phyloP scores from a whole-genome alignment of 2,888 invertebrate species.

The Trissolcus brochymenae region DNA sequence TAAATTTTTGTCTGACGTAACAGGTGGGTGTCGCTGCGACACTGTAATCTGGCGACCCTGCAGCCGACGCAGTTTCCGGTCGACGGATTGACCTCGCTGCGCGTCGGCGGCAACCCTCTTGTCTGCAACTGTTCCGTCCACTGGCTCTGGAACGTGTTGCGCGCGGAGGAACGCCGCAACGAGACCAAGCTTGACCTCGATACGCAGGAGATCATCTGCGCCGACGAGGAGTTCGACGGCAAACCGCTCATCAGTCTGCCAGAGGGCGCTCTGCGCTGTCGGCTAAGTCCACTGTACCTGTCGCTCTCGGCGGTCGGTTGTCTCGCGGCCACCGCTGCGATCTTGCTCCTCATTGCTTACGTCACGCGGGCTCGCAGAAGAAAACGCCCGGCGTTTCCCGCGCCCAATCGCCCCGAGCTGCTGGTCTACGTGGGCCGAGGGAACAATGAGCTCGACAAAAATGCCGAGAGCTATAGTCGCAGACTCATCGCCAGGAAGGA shows the following conservation, averaged over 20 bases:
- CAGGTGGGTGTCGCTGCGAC: conserved; percentile 83
- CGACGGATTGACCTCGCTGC: conserved; percentile 85
- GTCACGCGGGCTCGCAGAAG: conserved; percentile 69
- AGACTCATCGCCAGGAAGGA: conserved; percentile 69
- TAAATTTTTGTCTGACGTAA: conserved; percentile 36
- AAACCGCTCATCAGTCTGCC: conserved; percentile 70
- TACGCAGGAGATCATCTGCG: conserved; percentile 70
- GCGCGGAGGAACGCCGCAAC: conserved; percentile 73
- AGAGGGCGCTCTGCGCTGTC: conserved; percentile 71
- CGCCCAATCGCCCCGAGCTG: conserved; percentile 71
- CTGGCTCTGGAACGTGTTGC: conserved; percentile 88
- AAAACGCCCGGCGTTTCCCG: conserved; percentile 69
- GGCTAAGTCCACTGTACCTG: conserved; percentile 71
- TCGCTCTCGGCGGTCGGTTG: conserved; percentile 74
- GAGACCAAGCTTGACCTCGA: conserved; percentile 73
- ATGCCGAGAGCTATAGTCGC: conserved; percentile 70
- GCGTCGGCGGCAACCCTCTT: conserved; percentile 89
- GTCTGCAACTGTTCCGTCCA: conserved; percentile 91
- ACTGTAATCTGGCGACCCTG: conserved; percentile 85
- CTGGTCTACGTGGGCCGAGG: conserved; percentile 73
- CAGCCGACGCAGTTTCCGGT: conserved; percentile 90
- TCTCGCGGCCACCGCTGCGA: conserved; percentile 68
- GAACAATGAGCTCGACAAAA: conserved; percentile 69
- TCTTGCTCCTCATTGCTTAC: conserved; percentile 72
- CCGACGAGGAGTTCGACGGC: conserved; percentile 72